phyloP scores from a whole-genome alignment of 2,888 invertebrate genomes.

The Pinctada fucata region DNA sequence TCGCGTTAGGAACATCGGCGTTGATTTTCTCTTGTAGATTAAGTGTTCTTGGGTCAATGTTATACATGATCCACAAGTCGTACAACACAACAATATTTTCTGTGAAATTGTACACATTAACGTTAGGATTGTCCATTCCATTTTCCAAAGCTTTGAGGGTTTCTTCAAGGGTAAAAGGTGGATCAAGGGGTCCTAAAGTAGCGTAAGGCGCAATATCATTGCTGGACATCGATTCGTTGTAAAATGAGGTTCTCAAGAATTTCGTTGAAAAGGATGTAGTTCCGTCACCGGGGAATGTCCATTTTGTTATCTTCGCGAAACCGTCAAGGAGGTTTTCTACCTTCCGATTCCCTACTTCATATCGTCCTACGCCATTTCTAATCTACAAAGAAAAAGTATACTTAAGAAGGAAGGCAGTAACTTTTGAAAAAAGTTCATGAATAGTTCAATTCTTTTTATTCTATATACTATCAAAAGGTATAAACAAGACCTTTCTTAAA shows the following conservation, averaged over 20 bases:
- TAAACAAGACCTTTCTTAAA: too few relatives aligned
- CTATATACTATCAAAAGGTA: too few relatives aligned
- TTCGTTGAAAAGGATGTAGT: constrained; percentile 46
- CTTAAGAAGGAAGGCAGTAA: too few relatives aligned
- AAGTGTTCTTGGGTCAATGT: constrained; percentile 36
- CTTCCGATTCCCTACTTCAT: constrained; percentile 48
- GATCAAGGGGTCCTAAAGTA: constrained; percentile 46
- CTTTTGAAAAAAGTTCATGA: too few relatives aligned
- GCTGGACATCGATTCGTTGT: constrained; percentile 48
- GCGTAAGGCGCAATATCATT: constrained; percentile 56
- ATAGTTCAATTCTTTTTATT: too few relatives aligned
- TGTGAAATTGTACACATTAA: constrained; percentile 50
- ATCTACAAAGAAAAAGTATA: constrained; percentile 39
- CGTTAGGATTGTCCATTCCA: constrained; percentile 61
- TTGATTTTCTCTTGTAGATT: constrained; percentile 23
- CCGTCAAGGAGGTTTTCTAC: constrained; percentile 57
- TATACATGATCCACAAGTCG: constrained; percentile 59
- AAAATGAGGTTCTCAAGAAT: constrained; percentile 49
- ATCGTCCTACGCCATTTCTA: constrained; percentile 55
- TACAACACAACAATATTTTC: constrained; percentile 51
- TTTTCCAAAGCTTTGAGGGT: constrained; percentile 37
- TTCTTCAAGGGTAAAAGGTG: constrained; percentile 44
- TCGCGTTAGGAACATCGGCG: constrained; percentile 31
- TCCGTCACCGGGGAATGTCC: constrained; percentile 49
- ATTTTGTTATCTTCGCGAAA: constrained; percentile 51